Evolutionary conservation across 2,797 vertebrate species (phyloP), one percentile per base, ranked within the genome.

Genomic region (Nannoperca obscura): DNA sequence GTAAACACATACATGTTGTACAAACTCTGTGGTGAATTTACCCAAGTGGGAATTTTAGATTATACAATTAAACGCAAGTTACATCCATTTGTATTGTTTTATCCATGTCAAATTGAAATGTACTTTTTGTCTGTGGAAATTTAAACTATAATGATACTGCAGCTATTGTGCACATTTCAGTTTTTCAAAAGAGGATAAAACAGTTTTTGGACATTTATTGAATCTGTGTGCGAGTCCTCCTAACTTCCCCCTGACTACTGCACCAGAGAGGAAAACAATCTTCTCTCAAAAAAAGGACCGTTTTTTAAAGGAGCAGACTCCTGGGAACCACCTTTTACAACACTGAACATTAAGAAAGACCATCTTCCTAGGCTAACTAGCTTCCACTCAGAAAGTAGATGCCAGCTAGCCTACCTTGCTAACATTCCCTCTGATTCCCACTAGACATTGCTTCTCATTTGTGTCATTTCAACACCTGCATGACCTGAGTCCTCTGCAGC

Each of bases 1-100:
- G 77, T 50, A 32, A 84, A 83, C 75, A 80, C 76, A 82, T 73
- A 55, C 78, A 71, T 81, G 72, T 74, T 82, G 62, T 55, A 70
- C 75, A 78, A 79, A 82, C 68, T 75, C 66, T 77, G 76, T 47
- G 66, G 69, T 64, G 67, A 50, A 69, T 24, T 32, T 5, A 50
- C 65, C 30, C 42, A 58, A 82, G 11, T 10, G 83, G 66, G 78
- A 88, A 50, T 14, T 47, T 71, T 47, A 46, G 54, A 80, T 76
- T 76, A 13, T 11, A 32, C 47, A 66, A 71, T 72, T 57, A 64
- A 66, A 70, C 1, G 4, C 38, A 76, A 85, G 76, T 88, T 38
- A 49, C 30, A 75, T 40, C 44, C 64, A 71, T 76, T 81, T 62
- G 65, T 19, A 19, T 24, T 27, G 42, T 20, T 61, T 71, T 64